Conservation (phyloP, 1,140 invertebrate species). For the Ceratosolen fusciceps region DNA sequence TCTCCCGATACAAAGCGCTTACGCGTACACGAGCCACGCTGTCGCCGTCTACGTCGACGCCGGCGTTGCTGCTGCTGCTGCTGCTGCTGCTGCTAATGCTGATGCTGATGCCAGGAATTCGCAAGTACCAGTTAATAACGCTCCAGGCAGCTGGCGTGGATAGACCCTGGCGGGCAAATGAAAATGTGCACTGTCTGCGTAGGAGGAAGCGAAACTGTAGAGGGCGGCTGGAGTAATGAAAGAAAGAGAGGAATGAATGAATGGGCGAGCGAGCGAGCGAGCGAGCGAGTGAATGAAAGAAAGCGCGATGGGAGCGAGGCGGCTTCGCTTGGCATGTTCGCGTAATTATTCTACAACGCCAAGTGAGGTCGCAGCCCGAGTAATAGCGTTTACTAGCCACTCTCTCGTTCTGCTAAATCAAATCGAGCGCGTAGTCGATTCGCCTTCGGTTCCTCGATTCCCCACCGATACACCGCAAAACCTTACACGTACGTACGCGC, state of each 20-base stretch:
- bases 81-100: too few relatives aligned
- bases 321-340: background rate
- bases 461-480: background rate
- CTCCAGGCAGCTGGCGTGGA: slow-evolving; percentile 44
- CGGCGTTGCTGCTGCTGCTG: too few relatives aligned
- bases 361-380: background rate
- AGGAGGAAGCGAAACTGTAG: background rate
- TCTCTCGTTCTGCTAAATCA: background rate
- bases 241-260: background rate
- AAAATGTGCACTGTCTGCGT: background rate
- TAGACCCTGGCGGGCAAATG: background rate
- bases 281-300: too few relatives aligned
- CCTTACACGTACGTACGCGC: background rate
- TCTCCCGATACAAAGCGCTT: background rate
- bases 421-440: background rate
- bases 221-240: background rate
- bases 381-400: background rate
- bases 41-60: too few relatives aligned
- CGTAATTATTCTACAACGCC: background rate
- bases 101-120: slow-evolving; percentile 29
- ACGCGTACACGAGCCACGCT: background rate
- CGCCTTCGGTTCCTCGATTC: too few relatives aligned
- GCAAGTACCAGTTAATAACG: slow-evolving; percentile 13
- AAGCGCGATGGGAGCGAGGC: too few relatives aligned
- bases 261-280: too few relatives aligned